Base-by-base conservation (phyloP, 2,797 vertebrate genomes). In the Sebastes kiyomatsui region DNA sequence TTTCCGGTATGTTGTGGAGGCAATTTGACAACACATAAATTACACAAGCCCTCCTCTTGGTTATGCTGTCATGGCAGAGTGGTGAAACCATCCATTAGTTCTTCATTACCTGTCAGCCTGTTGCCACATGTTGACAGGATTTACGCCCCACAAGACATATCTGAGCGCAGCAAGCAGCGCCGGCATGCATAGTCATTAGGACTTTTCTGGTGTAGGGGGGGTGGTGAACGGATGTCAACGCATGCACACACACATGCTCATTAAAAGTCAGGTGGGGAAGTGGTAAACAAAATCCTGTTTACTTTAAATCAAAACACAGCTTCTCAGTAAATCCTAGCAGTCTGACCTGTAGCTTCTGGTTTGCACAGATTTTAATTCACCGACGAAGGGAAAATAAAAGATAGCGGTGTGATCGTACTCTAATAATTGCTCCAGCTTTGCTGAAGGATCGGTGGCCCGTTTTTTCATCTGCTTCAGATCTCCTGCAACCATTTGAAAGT, bases 51-150 rank as follows among this genome's bases (percentile, higher is more conserved):
- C 59, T 79, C 82, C 60, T 91, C 75, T 79, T 83, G 82, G 87
- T 84, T 79, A 75, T 69, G 84, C 85, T 86, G 92, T 91, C 93
- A 89, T 65, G 79, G 72, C 74, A 74, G 88, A 88, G 88, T 80
- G 82, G 87, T 88, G 81, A 90, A 90, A 91, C 85, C 88, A 91
- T 95, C 93, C 82, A 94, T 95, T 95, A 95, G 92, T 88, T 89
- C 76, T 88, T 88, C 84, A 84, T 87, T 94, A 93, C 87, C 92
- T 94, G 90, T 94, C 95, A 92, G 84, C 77, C 82, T 69, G 79
- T 90, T 91, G 87, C 89, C 83, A 79, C 72, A 61, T 85, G 89
- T 87, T 91, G 94, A 93, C 93, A 91, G 90, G 90, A 91, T 88
- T 90, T 89, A 88, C 81, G 79, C 82, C 80, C 79, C 61, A 32